Base-by-base conservation (phyloP, 2,888 invertebrate genomes). In the Nipponacmea schrenckii region DNA sequence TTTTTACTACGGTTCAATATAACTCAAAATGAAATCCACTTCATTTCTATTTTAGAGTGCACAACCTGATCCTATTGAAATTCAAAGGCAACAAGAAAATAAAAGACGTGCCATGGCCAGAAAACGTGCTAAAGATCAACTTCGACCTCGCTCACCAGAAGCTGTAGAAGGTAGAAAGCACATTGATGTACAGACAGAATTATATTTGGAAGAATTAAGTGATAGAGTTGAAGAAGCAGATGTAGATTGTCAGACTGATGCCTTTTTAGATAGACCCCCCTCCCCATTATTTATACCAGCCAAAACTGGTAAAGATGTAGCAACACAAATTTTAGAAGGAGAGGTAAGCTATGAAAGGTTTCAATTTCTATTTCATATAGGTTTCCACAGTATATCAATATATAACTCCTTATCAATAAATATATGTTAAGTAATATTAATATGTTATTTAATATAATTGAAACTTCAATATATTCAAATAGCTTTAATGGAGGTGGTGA, bases 311-410 rank as follows among this genome's bases (percentile, higher is more conserved):
- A 91, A 93, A 68, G 95, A 96, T 89, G 93, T 91, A 8, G 91
- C 90, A 84, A 97, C 97, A 63, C 96, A 97, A 91, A 96, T 97
- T 78, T 92, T 93, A 83, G 94, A 95, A 1, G 96, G 95, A 70
- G 97, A 97, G 88, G 94, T 90, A 91, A 92, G 84, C 20, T 56
- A 24, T 56, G 8, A 56, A 24, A 1, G 2, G n/a, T 56, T 24
- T 24, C 7, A n/a, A 39, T 39, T 10, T 39, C 39, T 39, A 39
- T 5, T 7, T 39, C 10, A n/a, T n/a, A n/a, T n/a, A n/a, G n/a
- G n/a, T n/a, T n/a, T 39, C 39, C 1, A 7, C 39, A 39, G 31
- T 31, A n/a, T n/a, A n/a, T n/a, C n/a, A n/a, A n/a, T n/a, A n/a
- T n/a, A n/a, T n/a, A n/a, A n/a, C n/a, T n/a, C n/a, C n/a, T n/a